phyloP scores from a whole-genome alignment of 2,797 vertebrate species.

The Apogon hyalosoma region DNA sequence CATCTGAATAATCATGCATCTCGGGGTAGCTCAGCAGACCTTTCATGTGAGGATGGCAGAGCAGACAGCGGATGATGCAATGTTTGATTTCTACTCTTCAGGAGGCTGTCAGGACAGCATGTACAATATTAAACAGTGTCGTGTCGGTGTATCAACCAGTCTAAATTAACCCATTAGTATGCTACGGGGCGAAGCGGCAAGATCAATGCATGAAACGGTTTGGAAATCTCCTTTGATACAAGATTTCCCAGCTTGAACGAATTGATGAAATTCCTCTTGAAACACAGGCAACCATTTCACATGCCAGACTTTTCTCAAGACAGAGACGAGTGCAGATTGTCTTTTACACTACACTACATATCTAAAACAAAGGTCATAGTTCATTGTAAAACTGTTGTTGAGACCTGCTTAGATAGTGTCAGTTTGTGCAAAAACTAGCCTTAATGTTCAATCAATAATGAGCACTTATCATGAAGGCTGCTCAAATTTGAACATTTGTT shows the following conservation, averaged over 20 bases:
- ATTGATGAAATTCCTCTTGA: slow-evolving; percentile 84
- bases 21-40: slow-evolving; percentile 44
- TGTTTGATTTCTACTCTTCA: slow-evolving; percentile 76
- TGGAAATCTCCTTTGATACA: slow-evolving; percentile 84
- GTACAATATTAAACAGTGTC: slow-evolving; percentile 77
- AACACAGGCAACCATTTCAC: slow-evolving; percentile 81
- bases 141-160: slow-evolving; percentile 72
- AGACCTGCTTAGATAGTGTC: slow-evolving; percentile 12
- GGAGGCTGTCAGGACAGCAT: slow-evolving; percentile 70
- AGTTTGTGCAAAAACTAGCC: neutral
- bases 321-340: slow-evolving; percentile 46
- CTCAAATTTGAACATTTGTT: slow-evolving; percentile 25
- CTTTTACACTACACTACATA: slow-evolving; percentile 41
- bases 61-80: slow-evolving; percentile 75
- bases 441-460: slow-evolving; percentile 27
- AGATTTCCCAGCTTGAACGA: slow-evolving; percentile 82
- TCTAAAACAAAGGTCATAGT: slow-evolving; percentile 5
- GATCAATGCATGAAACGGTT: slow-evolving; percentile 82
- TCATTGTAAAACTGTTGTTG: slow-evolving; percentile 20
- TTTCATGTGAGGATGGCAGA: slow-evolving; percentile 67
- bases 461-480: slow-evolving; percentile 35
- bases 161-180: slow-evolving; percentile 83
- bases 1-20: slow-evolving; percentile 64
- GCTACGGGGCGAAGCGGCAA: slow-evolving; percentile 61
- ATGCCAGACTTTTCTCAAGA: slow-evolving; percentile 69